Evolutionary conservation across 2,113 vertebrate genomes (phyloP), one percentile per base, ranked within the genome.

Genomic region (rabbit (Oryctolagus cuniculus)): DNA sequence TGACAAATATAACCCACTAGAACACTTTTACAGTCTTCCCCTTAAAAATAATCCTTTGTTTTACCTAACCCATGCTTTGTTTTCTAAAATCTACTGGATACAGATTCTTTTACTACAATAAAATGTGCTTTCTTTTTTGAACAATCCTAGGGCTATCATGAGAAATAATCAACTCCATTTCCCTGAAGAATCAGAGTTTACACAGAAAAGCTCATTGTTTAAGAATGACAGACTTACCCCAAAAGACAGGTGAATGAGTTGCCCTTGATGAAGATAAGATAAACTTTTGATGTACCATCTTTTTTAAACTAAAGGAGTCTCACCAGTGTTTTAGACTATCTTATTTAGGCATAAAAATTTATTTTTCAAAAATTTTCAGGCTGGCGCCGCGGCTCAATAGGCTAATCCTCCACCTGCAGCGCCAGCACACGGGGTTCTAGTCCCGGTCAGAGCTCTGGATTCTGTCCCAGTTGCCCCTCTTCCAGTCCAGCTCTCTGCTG

Each of bases 1-100:
- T 93, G 61, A 94, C 95, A 98, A 96, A 93, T 80, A 97, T 44
- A 97, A 91, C 79, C 97, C 77, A 94, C 73, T 36, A 97, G 80
- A 73, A 90, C 19, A 97, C 66, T 97, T 61, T 87, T 94, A 96
- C 16, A 93, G 17, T 90, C 87, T 96, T 19, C 64, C 21, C 95
- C 79, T 81, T 70, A 88, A 96, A 96, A 87, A 85, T 34, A 80
- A 66, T 67, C 44, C 15, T 94, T 87, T 93, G 0, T 15, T 91
- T 95, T 91, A 95, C 85, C 75, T 95, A 95, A 87, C 80, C 86
- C 53, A 97, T 29, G 44, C 15, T 97, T 77, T 87, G 84, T 73
- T 96, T 94, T 95, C 92, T 55, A 97, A 96, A 94, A 94, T 96
- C 90, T 84, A 92, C 34, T 88, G 88, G 44, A 29, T 80, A 73